Base-by-base conservation (phyloP, 2,797 vertebrate species). In the Chelon labrosus region DNA sequence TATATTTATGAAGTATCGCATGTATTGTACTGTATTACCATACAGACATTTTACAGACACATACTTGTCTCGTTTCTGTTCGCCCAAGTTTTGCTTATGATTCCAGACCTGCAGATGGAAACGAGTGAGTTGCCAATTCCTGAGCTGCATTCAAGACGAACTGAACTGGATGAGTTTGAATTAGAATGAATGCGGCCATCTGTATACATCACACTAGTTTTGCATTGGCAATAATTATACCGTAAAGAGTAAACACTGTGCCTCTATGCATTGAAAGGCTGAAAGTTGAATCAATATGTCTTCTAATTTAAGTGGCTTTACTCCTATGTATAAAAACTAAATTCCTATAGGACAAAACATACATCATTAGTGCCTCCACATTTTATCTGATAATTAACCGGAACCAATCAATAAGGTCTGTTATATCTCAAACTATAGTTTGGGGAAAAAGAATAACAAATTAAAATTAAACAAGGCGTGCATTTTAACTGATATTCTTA, bases 61-160 rank as follows among this genome's bases (percentile, higher is more conserved):
- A 13, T 5, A 16, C 20, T 35, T 8, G 19, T 44, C 14, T 9
- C 6, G 2, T n/a, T 17, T 7, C 35, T 10, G 14, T 41, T 52
- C 25, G 17, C 10, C n/a, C 1, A 27, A 16, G 19, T 62, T 55
- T 59, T 54, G 53, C 20, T 39, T 59, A 17, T 70, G 25, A 17
- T 31, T 58, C 13, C 5, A 14, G 37, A 11, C 10, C 44, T 65
- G 27, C 13, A 61, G 37, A 64, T 27, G 11, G n/a, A 73, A 77
- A 77, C 1, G 37, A 49, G 57, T 38, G 37, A 49, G 31, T 25
- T 54, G 25, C 53, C 37, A 62, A 27, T 16, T 51, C 25, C 37
- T 68, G 20, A 65, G 8, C 39, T n/a, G 11, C 52, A n/a, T 70
- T 10, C 46, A 49, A 49, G 8, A 49, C 2, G 16, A 47, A 51